Evolutionary conservation across 2,888 invertebrate species (phyloP), one percentile per base, ranked within the genome.

Genomic region (Tridacna crocea): DNA sequence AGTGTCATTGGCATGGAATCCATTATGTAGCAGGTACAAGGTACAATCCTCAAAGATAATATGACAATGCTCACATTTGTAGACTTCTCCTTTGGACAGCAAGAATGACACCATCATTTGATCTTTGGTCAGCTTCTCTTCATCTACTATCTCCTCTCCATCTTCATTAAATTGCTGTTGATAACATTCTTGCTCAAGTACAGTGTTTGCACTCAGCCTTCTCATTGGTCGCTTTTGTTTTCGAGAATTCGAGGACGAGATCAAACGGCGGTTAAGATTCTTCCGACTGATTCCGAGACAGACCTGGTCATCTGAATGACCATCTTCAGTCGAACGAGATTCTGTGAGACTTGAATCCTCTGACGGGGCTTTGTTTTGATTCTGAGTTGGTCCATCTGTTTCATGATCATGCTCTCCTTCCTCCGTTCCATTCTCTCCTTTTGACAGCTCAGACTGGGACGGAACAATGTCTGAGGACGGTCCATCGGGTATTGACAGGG

Each of bases 41-140:
- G 92, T 91, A 80, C 92, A 92, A 79, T 92, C 92, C 72, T 92
- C 92, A 73, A 92, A 92, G 58, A 92, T 90, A 79, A 92, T 92
- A 84, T 91, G 91, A 77, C 92, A 92, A 82, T 92, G 92, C 26
- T 91, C 90, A 77, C 92, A 92, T 68, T 92, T 90, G 83, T 91
- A 92, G 13, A 92, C 90, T 75, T 91, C 89, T 0, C 92, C 92
- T 75, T 90, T 90, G n/a, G 87, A 87, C 66, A 92, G 84, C 58
- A 92, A 89, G 73, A 91, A 92, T 15, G 89, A 85, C 26, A 92
- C 88, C 86, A 92, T 84, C 24, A 89, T 85, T 73, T 90, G 88
- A 78, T 92, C 92, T 77, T 90, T 90, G 12, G 89, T 88, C 36
- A 88, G 72, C 46, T 91, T 90, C 72, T 90, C 90, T 70, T 85